These are phyloP conservation scores for Crenuchus spilurus DNA, from an alignment of 2,797 vertebrate species.

Conservation along the genomic window DNA sequence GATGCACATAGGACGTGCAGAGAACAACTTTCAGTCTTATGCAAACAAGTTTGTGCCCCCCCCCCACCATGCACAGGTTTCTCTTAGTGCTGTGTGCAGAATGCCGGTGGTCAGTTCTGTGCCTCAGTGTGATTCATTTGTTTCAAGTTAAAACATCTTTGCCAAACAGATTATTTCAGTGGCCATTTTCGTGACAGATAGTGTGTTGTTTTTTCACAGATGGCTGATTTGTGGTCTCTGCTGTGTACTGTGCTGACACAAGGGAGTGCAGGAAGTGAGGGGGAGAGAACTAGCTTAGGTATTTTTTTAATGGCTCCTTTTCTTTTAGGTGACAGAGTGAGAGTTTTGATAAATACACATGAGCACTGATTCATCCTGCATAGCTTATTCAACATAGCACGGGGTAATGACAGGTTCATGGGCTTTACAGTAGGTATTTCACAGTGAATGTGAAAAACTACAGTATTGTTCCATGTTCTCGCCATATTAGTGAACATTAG, in stretches of 20 bases:
- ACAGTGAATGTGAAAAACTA: too few relatives aligned
- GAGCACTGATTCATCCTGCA: neutral
- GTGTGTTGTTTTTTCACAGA: neutral
- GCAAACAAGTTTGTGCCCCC: constrained; percentile 1
- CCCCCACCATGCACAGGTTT: too few relatives aligned
- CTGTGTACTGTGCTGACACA: neutral
- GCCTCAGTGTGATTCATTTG: neutral
- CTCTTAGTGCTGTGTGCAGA: neutral
- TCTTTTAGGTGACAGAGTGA: neutral
- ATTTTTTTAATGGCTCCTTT: neutral
- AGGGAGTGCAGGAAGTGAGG: constrained; percentile 6
- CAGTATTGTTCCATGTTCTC: too few relatives aligned
- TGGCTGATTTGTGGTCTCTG: constrained; percentile 10
- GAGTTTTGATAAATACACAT: neutral
- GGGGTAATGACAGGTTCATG: too few relatives aligned
- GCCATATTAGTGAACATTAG: too few relatives aligned
- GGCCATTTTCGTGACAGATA: neutral
- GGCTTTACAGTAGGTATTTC: too few relatives aligned
- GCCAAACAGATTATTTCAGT: neutral
- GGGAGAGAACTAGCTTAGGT: neutral
- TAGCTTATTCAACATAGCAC: neutral
- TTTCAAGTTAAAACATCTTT: constrained; percentile 3
- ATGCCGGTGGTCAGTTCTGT: neutral
- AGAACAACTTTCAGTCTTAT: neutral
- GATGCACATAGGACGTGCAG: constrained; percentile 4